phyloP scores from a whole-genome alignment of 2,797 vertebrate genomes.

The Todus mexicanus region DNA sequence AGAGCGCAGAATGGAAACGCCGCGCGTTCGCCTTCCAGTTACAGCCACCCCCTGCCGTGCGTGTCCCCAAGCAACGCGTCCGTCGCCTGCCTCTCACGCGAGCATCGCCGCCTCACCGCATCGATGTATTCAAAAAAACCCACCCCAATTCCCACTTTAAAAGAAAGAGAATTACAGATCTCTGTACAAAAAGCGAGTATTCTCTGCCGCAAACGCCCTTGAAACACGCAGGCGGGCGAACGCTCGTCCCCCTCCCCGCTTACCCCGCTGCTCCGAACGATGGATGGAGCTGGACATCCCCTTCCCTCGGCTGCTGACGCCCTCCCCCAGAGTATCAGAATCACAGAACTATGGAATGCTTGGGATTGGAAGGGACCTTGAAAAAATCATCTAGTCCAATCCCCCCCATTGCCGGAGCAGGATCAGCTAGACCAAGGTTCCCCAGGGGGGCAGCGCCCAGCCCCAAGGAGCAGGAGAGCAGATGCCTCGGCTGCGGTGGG shows the following conservation, averaged over 20 bases:
- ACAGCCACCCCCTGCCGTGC: not conserved
- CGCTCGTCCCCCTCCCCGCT: rapidly evolving
- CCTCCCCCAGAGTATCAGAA: not conserved
- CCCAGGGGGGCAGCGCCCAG: not conserved
- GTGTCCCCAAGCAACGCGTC: not conserved
- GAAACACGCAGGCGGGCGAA: not conserved
- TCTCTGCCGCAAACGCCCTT: not conserved
- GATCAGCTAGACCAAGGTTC: too few species aligned
- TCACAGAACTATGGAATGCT: too few species aligned
- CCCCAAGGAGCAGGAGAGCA: not conserved
- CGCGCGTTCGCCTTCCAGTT: not conserved
- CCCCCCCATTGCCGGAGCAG: too few species aligned
- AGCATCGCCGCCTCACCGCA: not conserved
- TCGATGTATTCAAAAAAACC: not conserved
- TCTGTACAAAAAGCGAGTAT: not conserved
- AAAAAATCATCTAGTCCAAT: too few species aligned
- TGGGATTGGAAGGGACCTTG: too few species aligned
- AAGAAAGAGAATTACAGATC: not conserved
- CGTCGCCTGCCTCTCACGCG: not conserved
- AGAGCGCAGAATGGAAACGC: not conserved
- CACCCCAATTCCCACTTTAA: not conserved
- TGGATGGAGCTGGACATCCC: rapidly evolving
- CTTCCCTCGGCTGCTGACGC: rapidly evolving
- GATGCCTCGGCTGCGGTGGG: not conserved
- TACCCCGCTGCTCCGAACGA: rapidly evolving